Evolutionary conservation across 2,888 invertebrate species (phyloP).

Genomic region (Aromia moschata): DNA sequence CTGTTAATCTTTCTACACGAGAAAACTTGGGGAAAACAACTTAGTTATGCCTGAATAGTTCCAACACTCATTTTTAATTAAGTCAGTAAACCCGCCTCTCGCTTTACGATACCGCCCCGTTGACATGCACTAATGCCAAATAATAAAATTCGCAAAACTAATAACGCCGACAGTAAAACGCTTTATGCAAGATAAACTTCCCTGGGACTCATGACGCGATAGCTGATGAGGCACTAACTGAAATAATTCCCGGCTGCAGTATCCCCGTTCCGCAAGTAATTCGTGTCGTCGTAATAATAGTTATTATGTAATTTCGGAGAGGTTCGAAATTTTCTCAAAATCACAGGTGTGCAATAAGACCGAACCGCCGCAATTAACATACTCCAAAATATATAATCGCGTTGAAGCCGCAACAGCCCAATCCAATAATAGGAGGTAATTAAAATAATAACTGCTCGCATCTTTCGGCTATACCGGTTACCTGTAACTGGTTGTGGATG

Average conservation of each 20-base stretch:
- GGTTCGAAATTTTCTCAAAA: slow-evolving; percentile 43
- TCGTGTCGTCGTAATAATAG: slow-evolving; percentile 39
- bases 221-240: slow-evolving; percentile 19
- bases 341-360: slow-evolving; percentile 41
- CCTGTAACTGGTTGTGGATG: slow-evolving; percentile 3
- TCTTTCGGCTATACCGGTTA: slow-evolving; percentile 9
- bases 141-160: slow-evolving; percentile 17
- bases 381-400: slow-evolving; percentile 2
- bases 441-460: slow-evolving; percentile 9
- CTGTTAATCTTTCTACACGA: slow-evolving; percentile 23
- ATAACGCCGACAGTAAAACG: slow-evolving; percentile 14
- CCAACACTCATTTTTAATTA: not conserved
- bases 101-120: not conserved
- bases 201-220: not conserved
- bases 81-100: not conserved
- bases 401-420: not conserved
- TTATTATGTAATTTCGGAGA: slow-evolving; percentile 44
- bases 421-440: slow-evolving; percentile 1
- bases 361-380: slow-evolving; percentile 13
- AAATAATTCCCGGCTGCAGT: slow-evolving; percentile 9
- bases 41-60: not conserved
- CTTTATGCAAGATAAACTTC: slow-evolving; percentile 10
- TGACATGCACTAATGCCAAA: not conserved
- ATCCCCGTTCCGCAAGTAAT: slow-evolving; percentile 5
- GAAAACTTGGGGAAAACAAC: slow-evolving; percentile 14